These are phyloP conservation scores for Hypselothyrea guttata DNA, from an alignment of 2,888 invertebrate genomes.

Conservation along the genomic window DNA sequence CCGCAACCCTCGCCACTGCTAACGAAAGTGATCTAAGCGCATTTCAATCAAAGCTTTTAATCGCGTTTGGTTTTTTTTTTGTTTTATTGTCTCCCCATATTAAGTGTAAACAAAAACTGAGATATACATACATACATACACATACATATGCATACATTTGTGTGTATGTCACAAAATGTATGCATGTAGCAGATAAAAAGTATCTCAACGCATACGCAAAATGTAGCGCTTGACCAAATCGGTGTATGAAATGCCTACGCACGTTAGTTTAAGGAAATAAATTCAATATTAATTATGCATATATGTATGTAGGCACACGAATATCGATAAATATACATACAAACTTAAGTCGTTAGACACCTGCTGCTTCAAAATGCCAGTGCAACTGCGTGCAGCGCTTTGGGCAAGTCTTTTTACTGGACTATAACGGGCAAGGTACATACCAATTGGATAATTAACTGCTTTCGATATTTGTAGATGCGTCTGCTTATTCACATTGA, in stretches of 20 bases:
- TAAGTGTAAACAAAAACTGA: not conserved
- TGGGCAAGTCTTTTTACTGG: not conserved
- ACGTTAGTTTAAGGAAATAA: not conserved
- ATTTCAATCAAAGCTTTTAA: no score
- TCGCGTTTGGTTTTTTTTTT: no score
- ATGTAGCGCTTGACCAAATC: no score
- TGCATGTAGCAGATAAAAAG: not conserved
- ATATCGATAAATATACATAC: not conserved
- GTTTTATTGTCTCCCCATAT: no score
- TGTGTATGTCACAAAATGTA: no score
- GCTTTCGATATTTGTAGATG: constrained; percentile 5
- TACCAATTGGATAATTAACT: constrained; percentile 27
- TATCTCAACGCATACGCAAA: no score
- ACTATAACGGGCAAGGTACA: not conserved
- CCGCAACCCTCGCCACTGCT: no score
- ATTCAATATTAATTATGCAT: not conserved
- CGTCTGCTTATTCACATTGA: constrained; percentile 11
- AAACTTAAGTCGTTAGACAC: constrained; percentile 28
- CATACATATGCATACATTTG: not conserved
- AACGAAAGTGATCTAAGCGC: no score
- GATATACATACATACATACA: not conserved
- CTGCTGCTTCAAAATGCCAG: constrained; percentile 36
- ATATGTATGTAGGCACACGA: not conserved
- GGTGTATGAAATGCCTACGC: constrained; percentile 1
- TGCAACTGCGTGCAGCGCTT: not conserved